Evolutionary conservation across 1,140 invertebrate species (phyloP).

Genomic region (Apocrypta bakeri): DNA sequence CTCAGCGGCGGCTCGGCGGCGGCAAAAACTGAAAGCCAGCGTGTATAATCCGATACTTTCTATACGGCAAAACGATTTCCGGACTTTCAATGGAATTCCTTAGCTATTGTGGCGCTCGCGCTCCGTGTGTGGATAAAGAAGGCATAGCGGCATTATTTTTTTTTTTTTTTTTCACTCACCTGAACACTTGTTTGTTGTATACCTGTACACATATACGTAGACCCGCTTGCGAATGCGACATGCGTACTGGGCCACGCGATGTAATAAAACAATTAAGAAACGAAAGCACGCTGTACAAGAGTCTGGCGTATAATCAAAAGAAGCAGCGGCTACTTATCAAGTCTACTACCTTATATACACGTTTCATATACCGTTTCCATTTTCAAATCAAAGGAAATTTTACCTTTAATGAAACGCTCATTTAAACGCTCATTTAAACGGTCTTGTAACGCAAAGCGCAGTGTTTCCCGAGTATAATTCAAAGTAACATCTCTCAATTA

Average conservation of each 20-base stretch:
- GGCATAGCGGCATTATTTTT: not conserved
- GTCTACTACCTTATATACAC: no score
- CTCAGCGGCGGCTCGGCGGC: no score
- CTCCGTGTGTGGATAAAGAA: not conserved
- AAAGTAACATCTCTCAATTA: no score
- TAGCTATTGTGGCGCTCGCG: conserved; percentile 49
- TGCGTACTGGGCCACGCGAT: not conserved
- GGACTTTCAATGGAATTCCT: conserved; percentile 22
- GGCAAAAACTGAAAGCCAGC: not conserved
- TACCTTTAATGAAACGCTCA: no score
- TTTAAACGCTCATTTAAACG: no score
- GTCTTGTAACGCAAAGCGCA: no score
- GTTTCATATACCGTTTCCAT: no score
- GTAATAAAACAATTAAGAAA: not conserved
- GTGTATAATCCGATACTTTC: conserved; percentile 2
- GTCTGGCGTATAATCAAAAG: no score
- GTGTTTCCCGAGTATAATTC: no score
- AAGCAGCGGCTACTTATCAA: no score
- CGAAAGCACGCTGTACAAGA: not conserved
- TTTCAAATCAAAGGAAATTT: no score
- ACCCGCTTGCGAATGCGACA: not conserved
- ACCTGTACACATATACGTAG: not conserved
- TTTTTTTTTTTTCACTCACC: not conserved
- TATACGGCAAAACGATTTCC: not conserved
- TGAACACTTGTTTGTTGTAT: conserved; percentile 24